Evolutionary conservation across 1,140 invertebrate genomes (phyloP).

Genomic region (Bombus picipes): DNA sequence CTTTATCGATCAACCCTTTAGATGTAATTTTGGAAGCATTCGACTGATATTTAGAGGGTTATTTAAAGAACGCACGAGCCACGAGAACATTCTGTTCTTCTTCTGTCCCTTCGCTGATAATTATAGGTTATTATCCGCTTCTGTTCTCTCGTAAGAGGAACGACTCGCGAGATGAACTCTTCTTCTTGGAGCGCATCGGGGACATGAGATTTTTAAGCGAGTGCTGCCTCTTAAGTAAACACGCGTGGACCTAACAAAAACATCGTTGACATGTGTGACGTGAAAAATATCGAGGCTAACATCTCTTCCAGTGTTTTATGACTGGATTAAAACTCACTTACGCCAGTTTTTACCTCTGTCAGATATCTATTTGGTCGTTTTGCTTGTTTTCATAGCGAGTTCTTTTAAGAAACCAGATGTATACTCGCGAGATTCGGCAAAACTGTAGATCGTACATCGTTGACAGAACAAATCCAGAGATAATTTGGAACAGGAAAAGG

Average conservation of each 20-base stretch:
- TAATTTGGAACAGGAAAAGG: neutral
- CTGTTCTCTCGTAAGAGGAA: constrained; percentile 31
- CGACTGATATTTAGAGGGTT: neutral
- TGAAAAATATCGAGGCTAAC: constrained; percentile 39
- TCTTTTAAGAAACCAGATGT: neutral
- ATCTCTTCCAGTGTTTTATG: constrained; percentile 6
- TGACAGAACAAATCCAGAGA: constrained; percentile 5
- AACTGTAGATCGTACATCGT: neutral
- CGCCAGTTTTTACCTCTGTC: neutral
- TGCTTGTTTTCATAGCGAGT: neutral
- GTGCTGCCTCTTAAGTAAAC: constrained; percentile 56
- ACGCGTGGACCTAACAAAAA: constrained; percentile 50
- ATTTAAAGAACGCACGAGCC: constrained; percentile 40
- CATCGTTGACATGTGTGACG: constrained; percentile 25
- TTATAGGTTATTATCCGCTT: constrained; percentile 66
- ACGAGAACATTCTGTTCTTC: neutral
- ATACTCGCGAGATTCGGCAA: neutral
- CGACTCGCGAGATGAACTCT: constrained; percentile 53
- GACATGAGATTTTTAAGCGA: constrained; percentile 52
- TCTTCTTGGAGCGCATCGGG: constrained; percentile 24
- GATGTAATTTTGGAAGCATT: constrained; percentile 8
- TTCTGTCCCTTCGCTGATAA: constrained; percentile 47
- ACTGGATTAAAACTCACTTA: neutral
- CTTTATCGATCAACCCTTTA: neutral
- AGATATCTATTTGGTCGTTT: neutral